Evolutionary conservation across 2,888 invertebrate species (phyloP).

Genomic region (Leucania comma): DNA sequence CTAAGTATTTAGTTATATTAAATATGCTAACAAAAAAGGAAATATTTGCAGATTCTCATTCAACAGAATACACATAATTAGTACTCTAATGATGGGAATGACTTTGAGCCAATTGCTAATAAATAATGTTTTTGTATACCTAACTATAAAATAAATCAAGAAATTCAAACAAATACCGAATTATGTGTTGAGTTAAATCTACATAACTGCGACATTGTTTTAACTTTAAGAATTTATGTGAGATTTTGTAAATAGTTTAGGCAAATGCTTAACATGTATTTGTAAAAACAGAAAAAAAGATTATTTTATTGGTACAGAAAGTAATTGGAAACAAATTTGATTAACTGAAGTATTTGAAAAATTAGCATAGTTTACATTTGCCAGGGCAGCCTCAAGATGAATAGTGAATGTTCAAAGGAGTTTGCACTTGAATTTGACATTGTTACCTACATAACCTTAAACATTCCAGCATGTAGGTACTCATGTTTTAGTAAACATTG

Average conservation of each 20-base stretch:
- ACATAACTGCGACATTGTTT: conserved; percentile 10
- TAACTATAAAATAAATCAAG: background rate
- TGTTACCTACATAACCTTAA: conserved; percentile 64
- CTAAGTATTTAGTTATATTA: conserved; percentile 5
- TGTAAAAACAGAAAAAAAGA: conserved; percentile 3
- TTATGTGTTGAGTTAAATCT: conserved; percentile 9
- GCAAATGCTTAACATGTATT: conserved; percentile 25
- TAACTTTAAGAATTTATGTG: conserved; percentile 3
- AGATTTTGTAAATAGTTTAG: conserved; percentile 1
- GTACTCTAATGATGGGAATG: conserved; percentile 33
- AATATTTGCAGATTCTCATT: conserved; percentile 30
- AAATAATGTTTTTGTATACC: conserved; percentile 18
- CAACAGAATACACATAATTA: conserved; percentile 6
- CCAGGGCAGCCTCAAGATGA: conserved; percentile 10
- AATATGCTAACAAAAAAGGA: conserved; percentile 20
- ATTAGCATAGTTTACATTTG: conserved; percentile 13
- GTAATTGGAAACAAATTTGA: conserved; percentile 29
- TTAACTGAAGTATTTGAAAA: background rate
- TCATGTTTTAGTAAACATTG: conserved; percentile 52
- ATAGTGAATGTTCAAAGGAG: conserved; percentile 32
- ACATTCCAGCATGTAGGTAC: conserved; percentile 58
- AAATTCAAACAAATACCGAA: background rate
- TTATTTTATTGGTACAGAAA: conserved; percentile 2
- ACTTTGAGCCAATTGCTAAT: conserved; percentile 23
- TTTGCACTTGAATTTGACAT: conserved; percentile 54